Evolutionary conservation across 2,797 vertebrate genomes (phyloP), one percentile per base, ranked within the genome.

Genomic region (Orestias chungarensis): DNA sequence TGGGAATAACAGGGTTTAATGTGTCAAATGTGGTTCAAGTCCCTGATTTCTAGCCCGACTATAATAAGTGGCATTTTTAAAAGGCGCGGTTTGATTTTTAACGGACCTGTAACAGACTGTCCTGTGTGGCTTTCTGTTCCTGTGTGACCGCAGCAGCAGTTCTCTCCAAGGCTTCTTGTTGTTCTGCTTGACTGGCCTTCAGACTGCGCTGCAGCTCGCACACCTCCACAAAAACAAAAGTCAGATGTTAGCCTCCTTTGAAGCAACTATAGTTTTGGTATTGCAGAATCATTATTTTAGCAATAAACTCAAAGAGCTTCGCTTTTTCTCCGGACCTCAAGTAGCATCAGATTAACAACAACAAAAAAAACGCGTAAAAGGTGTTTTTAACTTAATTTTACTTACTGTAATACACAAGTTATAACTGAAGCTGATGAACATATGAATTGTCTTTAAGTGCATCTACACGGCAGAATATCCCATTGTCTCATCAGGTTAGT

Each of bases 141-240:
- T 95, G 95, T 57, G 84, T 94, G 15, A 96, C 87, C 62, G 98
- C 96, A 42, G 93, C 85, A 40, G 93, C 75, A 64, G 96, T 93
- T 88, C 95, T 96, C 91, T 98, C 97, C 76, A 98, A 93, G 12
- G 97, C 96, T 82, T 97, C 96, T 82, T 97, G 96, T 71, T 98
- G 96, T 89, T 98, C 96, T 1, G 90, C 83, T 78, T 98, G 97
- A 82, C 98, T 94, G 38, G 90, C 84, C 69, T 90, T 94, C 76
- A 98, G 86, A 46, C 84, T 96, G 79, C 95, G 96, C 90, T 96
- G 97, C 71, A 99, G 91, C 78, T 98, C 97, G 27, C 84, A 91
- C 15, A 98, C 92, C 98, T 99, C 76, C 0, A 69, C 27, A 59
- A 66, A 69, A 18, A 59, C 65, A 69, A 18, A 85, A 25, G 17